These are phyloP conservation scores for Drosophila paranaensis DNA, from an alignment of 2,888 invertebrate genomes.

Conservation along the genomic window DNA sequence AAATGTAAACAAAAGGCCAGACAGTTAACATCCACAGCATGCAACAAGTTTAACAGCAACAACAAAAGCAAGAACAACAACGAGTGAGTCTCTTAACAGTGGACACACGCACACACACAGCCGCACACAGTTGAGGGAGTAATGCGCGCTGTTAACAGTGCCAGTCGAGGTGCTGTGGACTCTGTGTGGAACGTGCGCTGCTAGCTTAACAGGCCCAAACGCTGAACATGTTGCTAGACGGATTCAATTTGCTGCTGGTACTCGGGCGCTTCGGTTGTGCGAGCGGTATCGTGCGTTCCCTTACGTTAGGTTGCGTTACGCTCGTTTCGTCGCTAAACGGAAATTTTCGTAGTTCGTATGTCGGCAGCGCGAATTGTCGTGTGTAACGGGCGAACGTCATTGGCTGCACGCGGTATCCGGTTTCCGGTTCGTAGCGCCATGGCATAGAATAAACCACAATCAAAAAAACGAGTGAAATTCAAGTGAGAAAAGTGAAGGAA, in stretches of 20 bases:
- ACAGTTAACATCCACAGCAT: slow-evolving; percentile 61
- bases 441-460: slow-evolving; percentile 34
- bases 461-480: slow-evolving; percentile 10
- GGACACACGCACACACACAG: neutral
- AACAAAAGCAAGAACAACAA: slow-evolving; percentile 1
- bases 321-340: slow-evolving; percentile 28
- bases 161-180: slow-evolving; percentile 12
- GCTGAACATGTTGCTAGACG: slow-evolving; percentile 21
- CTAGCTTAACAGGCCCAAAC: slow-evolving; percentile 38
- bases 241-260: slow-evolving; percentile 58
- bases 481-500: slow-evolving; percentile 24
- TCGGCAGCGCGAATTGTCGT: slow-evolving; percentile 51
- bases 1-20: slow-evolving; percentile 60
- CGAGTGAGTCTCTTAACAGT: neutral
- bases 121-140: neutral
- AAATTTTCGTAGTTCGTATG: slow-evolving; percentile 30
- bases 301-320: slow-evolving; percentile 32
- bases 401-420: slow-evolving; percentile 41
- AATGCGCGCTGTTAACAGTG: slow-evolving; percentile 22
- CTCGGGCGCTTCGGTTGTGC: slow-evolving; percentile 73
- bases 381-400: slow-evolving; percentile 47
- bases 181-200: slow-evolving; percentile 34
- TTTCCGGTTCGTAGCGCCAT: slow-evolving; percentile 49
- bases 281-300: slow-evolving; percentile 68
- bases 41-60: slow-evolving; percentile 63